Conservation (phyloP, 2,888 invertebrate species). For the Portevinia maculata region DNA sequence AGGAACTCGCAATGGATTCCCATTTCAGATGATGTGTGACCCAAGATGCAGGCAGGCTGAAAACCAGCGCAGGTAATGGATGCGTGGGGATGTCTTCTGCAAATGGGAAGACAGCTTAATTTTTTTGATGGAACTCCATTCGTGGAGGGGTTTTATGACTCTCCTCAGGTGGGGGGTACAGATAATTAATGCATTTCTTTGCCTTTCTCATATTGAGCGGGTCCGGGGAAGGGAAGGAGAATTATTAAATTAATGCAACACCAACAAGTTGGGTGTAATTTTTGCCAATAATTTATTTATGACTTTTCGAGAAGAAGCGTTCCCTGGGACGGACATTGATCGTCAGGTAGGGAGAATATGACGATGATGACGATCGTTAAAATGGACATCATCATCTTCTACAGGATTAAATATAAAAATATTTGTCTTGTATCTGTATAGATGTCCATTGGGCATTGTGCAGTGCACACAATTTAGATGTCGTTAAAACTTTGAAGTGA, state of each 20-base stretch:
- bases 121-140: constrained; percentile 73
- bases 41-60: constrained; percentile 3
- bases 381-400: constrained; percentile 72
- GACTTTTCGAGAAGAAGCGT: constrained; percentile 49
- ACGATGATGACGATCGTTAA: constrained; percentile 55
- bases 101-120: constrained; percentile 62
- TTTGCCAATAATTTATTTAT: constrained; percentile 71
- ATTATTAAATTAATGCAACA: constrained; percentile 69
- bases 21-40: constrained; percentile 61
- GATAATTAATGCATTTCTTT: constrained; percentile 58
- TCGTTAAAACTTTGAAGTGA: constrained; percentile 69
- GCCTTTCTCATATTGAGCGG: background rate
- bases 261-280: constrained; percentile 50
- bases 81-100: constrained; percentile 17
- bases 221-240: background rate
- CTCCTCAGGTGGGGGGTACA: background rate
- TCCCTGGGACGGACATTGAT: constrained; percentile 17
- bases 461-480: constrained; percentile 67
- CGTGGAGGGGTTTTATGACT: constrained; percentile 65
- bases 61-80: background rate
- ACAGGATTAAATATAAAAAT: constrained; percentile 64
- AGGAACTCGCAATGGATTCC: constrained; percentile 59
- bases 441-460: constrained; percentile 39
- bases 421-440: background rate
- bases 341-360: constrained; percentile 46